These are phyloP conservation scores for Hassar affinis DNA, from an alignment of 2,113 vertebrate genomes.

Conservation along the genomic window DNA sequence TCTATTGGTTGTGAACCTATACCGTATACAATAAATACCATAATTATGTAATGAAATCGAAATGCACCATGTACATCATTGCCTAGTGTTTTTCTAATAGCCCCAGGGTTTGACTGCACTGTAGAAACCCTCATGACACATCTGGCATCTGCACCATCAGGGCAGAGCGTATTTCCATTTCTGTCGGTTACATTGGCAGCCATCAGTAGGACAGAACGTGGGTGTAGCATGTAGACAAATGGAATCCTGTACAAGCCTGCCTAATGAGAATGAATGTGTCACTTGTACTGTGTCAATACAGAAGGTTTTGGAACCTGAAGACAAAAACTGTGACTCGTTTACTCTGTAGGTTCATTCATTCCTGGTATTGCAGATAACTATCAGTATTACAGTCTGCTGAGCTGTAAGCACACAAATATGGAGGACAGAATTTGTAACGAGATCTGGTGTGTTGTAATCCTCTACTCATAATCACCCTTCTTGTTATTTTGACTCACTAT, in stretches of 20 bases:
- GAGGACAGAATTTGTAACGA: background rate
- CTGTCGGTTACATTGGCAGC: background rate
- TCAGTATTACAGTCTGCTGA: background rate
- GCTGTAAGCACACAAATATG: background rate
- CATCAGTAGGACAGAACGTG: constrained; percentile 7
- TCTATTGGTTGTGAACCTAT: background rate
- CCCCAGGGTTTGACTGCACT: constrained; percentile 43
- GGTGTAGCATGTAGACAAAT: background rate
- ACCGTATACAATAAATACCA: background rate
- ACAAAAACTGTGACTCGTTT: background rate
- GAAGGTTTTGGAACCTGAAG: background rate
- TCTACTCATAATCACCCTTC: background rate
- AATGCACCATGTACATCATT: too few species aligned
- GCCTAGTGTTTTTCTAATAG: background rate
- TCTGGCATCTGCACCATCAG: constrained; percentile 45
- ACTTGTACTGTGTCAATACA: background rate
- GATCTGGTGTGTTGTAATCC: background rate
- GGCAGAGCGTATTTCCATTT: constrained; percentile 10
- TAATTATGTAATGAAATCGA: too few species aligned
- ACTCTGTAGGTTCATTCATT: background rate
- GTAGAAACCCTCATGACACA: constrained; percentile 46
- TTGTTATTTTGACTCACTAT: background rate
- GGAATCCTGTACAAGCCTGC: background rate
- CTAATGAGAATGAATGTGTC: background rate
- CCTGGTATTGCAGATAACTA: background rate